Base-by-base conservation (phyloP, 53 echinoderm and acorn worm genomes). In the Zoroaster sp. region DNA sequence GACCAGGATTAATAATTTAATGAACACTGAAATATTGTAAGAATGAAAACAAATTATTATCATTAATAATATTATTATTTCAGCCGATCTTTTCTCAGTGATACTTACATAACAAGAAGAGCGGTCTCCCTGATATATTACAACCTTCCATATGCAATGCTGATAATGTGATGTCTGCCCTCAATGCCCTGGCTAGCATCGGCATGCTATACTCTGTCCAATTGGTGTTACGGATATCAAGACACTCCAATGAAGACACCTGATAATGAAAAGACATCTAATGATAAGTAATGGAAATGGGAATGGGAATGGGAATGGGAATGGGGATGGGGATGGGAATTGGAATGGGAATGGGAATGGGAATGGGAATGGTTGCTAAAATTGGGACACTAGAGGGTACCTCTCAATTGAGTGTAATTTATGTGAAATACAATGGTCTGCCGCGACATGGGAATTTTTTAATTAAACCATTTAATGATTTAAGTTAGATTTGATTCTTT, bases 151-250 rank as follows among this genome's bases (percentile, higher is more conserved):
- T 93, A 83, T 99, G 99, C 37, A 99, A 49, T 2, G 94, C 90
- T 5, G 87, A 88, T 5, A 99, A 44, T 32, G 93, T 90, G 20
- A 93, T 92, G 74, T 95, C 99, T 2, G 91, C 94, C 73, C 99
- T 74, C 23, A 99, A 46, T 1, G 99, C 95, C 76, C 99, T 87
- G 5, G 96, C 96, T 51, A 99, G 89, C 77, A 92, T 94, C 35
- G 96, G 99, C 87, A 99, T 94, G 66, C 95, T 95, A 71, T 94
- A 94, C 86, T 99, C 99, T 3, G 99, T 93, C 95, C 95, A 95
- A 51, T 91, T 88, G 28, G 95, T 95, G 88, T 96, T 94, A 15
- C 94, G 88, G 11, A 94, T 91, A 89, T 99, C 99, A 45, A 99
- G 83, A 18, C 89, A 88, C 88, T 99, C 94, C 71, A 99, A 83